Evolutionary conservation across 1,140 invertebrate species (phyloP).

Genomic region (Patella vulgata): DNA sequence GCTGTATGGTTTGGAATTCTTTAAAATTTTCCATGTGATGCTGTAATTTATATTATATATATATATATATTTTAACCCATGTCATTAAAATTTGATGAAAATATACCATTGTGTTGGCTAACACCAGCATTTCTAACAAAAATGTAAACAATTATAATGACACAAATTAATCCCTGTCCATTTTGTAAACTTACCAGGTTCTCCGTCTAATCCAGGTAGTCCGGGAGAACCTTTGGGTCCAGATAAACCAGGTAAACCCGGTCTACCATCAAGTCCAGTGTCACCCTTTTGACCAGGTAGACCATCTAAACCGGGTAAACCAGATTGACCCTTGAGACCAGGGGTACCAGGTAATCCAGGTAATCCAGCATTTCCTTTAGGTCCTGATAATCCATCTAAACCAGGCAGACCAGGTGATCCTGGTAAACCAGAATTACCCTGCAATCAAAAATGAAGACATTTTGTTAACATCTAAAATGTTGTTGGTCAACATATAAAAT

Average conservation of each 20-base stretch:
- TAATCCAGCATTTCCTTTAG: constrained; percentile 62
- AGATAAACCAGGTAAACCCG: constrained; percentile 27
- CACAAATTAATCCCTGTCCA: no score
- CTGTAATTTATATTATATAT: no score
- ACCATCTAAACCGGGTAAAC: constrained; percentile 23
- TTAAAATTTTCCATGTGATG: no score
- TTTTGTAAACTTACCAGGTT: constrained; percentile 16
- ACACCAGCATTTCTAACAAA: no score
- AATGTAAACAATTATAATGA: no score
- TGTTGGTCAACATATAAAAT: no score
- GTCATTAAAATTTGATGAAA: no score
- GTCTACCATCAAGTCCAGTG: constrained; percentile 74
- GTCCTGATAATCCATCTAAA: constrained; percentile 78
- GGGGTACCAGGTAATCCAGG: constrained; percentile 23
- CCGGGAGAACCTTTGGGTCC: constrained; percentile 32
- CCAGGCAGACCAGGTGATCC: constrained; percentile 74
- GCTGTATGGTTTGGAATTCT: no score
- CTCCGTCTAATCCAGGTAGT: constrained; percentile 20
- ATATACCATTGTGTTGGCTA: no score
- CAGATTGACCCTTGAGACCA: constrained; percentile 44
- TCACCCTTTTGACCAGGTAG: constrained; percentile 27
- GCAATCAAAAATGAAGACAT: neutral
- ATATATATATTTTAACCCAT: no score
- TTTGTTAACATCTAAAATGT: no score
- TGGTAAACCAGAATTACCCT: constrained; percentile 15